phyloP scores from a whole-genome alignment of 2,113 vertebrate species.

The Xerus inauris region DNA sequence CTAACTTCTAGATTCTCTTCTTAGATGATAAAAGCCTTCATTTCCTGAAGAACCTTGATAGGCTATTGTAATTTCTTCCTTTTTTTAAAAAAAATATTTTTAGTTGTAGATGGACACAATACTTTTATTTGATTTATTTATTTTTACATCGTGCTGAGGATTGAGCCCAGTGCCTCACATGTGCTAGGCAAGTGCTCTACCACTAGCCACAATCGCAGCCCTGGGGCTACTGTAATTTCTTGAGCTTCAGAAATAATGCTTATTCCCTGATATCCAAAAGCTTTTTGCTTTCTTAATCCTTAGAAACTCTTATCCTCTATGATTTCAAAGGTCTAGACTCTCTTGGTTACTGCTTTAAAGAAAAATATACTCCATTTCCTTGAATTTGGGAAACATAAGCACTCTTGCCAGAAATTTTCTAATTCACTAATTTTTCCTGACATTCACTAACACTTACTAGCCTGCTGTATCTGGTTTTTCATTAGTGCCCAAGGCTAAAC shows the following conservation, averaged over 20 bases:
- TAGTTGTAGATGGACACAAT: too few relatives aligned
- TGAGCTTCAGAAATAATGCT: background rate
- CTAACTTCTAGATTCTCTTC: background rate
- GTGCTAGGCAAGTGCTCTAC: too few relatives aligned
- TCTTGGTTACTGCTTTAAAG: background rate
- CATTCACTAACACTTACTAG: background rate
- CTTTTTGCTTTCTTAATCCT: background rate
- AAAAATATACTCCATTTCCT: background rate
- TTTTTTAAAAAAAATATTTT: too few relatives aligned
- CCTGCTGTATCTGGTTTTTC: background rate
- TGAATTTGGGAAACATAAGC: conserved; percentile 40
- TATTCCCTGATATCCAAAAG: background rate
- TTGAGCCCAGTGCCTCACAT: too few relatives aligned
- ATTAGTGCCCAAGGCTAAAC: background rate
- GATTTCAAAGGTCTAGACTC: background rate
- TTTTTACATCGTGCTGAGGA: too few relatives aligned
- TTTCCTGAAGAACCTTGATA: background rate
- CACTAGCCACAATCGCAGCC: too few relatives aligned
- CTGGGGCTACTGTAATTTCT: background rate
- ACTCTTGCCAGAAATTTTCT: conserved; percentile 11
- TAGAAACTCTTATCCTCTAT: background rate
- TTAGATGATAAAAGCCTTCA: background rate
- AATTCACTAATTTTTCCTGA: conserved; percentile 4
- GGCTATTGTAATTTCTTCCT: background rate
- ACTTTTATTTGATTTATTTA: too few relatives aligned